Evolutionary conservation across 2,888 invertebrate genomes (phyloP).

Genomic region (Perithous albicinctus): DNA sequence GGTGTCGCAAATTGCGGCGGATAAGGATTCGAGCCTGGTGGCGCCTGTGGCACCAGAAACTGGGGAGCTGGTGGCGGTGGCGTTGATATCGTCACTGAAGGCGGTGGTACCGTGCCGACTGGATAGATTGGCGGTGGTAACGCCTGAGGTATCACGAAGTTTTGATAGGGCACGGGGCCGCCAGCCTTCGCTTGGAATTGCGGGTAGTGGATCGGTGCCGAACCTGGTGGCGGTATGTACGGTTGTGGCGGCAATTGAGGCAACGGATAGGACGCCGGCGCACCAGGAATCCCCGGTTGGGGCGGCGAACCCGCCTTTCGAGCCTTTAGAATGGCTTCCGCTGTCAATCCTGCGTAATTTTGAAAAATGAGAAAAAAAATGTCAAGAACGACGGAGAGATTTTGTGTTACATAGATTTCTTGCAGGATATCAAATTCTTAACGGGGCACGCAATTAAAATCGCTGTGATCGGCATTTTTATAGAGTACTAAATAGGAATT

Average conservation of each 20-base stretch:
- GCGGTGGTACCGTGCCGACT: conserved; percentile 30
- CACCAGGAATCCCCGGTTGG: conserved; percentile 60
- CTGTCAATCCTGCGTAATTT: conserved; percentile 77
- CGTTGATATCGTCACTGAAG: conserved; percentile 50
- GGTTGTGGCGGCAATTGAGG: conserved; percentile 82
- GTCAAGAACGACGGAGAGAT: neutral
- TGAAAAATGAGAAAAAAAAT: neutral
- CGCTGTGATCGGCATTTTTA: too few relatives aligned
- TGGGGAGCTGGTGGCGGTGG: conserved; percentile 69
- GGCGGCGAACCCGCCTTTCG: conserved; percentile 75
- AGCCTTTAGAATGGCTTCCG: conserved; percentile 80
- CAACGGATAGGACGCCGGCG: conserved; percentile 71
- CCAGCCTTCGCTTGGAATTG: conserved; percentile 78
- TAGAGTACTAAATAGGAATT: too few relatives aligned
- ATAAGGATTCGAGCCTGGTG: conserved; percentile 83
- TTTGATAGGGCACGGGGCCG: conserved; percentile 77
- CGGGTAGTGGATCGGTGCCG: conserved; percentile 79
- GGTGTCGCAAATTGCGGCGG: conserved; percentile 80
- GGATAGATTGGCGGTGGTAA: conserved; percentile 56
- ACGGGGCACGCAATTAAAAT: too few relatives aligned
- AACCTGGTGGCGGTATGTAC: conserved; percentile 83
- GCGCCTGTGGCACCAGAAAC: conserved; percentile 80
- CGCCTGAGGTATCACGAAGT: conserved; percentile 71
- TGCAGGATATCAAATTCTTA: too few relatives aligned
- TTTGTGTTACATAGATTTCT: too few relatives aligned